Evolutionary conservation across 2,113 vertebrate species (phyloP), one percentile per base, ranked within the genome.

Genomic region (Okapia johnstoni): DNA sequence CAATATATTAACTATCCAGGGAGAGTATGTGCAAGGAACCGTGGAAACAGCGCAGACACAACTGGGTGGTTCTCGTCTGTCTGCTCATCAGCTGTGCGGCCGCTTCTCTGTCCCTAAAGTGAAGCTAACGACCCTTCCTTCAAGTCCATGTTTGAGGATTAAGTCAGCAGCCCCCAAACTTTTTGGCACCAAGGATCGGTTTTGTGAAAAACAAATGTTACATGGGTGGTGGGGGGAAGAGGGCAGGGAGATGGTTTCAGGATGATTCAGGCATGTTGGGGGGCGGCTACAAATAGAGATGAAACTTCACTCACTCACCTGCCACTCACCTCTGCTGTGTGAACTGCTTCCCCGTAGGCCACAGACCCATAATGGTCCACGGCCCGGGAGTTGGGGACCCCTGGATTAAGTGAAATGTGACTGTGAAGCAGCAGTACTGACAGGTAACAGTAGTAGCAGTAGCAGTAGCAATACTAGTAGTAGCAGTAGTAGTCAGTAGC

Each of bases 271-370:
- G 40, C 40, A 26, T 26, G 36, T 26, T 43, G 23, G 1, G 23
- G 70, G 40, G 6, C 1, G 2, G 70, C 70, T 43, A 40, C 23
- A 43, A 76, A 76, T 14, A 14, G 40, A 73, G n/a, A 23, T 73
- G n/a, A 40, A 0, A 0, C 66, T 73, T 40, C 10, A 40, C 66
- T 40, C 66, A 40, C n/a, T 40, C n/a, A 40, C n/a, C 19, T 0
- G 1, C 66, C 66, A 43, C 70, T 76, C 36, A 43, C 12, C 23
- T 76, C 40, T 76, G 40, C 23, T 43, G 12, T 43, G 12, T 26
- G 70, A 73, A 14, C 36, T 25, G 36, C 19, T 40, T 73, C 21
- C 36, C 36, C 21, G 21, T 6, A 25, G 36, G 21, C 36, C 36
- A 40, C 12, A 26, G 40, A 76, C 70, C 40, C 70, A 2, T 14